Base-by-base conservation (phyloP, 2,797 vertebrate genomes). In the Tapirus indicus region DNA sequence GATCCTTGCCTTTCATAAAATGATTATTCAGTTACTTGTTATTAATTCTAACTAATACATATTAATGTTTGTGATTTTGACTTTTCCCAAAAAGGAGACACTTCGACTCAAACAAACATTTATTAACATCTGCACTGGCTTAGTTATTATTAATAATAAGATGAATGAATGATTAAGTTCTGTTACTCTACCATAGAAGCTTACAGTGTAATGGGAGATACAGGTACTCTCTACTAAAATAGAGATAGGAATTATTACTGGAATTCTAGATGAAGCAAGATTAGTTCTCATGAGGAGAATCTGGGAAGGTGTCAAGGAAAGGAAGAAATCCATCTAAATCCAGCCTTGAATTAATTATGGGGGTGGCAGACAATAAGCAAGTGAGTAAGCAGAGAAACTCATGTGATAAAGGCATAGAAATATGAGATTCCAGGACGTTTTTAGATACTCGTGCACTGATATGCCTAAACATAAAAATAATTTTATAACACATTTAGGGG, bases 51-150 rank as follows among this genome's bases (percentile, higher is more conserved):
- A 98, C 97, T 97, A 98, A 98, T 97, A 96, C 85, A 89, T 96
- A 91, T 96, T 96, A 97, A 97, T 98, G 97, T 98, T 98, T 98
- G 97, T 97, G 95, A 95, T 98, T 98, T 98, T 98, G 92, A 98
- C 96, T 98, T 98, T 98, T 98, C 96, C 96, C 95, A 97, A 98
- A 98, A 98, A 98, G 97, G 98, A 98, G 88, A 95, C 13, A 88
- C 47, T 95, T 90, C 9, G 18, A 54, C 49, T 97, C 47, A 97
- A 29, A 71, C 1, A 83, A 68, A 92, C 69, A 88, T 75, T 66
- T 83, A 92, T 95, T 95, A 97, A 89, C 47, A 90, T 3, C 93
- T 80, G 49, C 23, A 16, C 90, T 87, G 58, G 60, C 21, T 94
- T 98, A 84, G 56, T 96, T 92, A 49, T 86, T 85, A 47, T 66